A percentile compares a stretch with the other conserved stretches of the same genome.
phyloP scores from a whole-genome alignment of 2,797 vertebrate species.

The Passerculus sandwichensis region DNA sequence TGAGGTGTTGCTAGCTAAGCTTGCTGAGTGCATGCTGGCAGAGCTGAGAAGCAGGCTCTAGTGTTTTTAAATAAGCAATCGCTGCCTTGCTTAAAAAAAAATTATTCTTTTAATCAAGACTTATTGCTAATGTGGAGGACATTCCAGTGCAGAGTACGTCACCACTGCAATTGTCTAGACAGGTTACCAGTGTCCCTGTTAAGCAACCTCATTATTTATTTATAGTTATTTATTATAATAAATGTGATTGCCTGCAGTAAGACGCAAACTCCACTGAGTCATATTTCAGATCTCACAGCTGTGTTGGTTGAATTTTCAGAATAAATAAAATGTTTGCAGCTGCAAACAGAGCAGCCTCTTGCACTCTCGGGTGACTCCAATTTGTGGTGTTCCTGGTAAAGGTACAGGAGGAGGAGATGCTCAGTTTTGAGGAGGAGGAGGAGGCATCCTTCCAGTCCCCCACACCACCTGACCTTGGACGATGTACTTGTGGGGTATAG shows the following conservation, averaged over 20 bases:
- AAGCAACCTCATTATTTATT: conserved; percentile 62
- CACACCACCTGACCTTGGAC: background rate
- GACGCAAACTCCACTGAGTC: background rate
- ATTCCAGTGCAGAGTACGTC: conserved; percentile 9
- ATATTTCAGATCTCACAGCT: conserved; percentile 47
- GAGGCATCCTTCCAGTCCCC: background rate
- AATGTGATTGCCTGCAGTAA: conserved; percentile 59
- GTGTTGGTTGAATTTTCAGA: conserved; percentile 34
- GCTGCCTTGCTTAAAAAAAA: background rate
- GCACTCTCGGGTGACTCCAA: background rate
- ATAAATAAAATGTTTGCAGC: conserved; percentile 40
- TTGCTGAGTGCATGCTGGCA: background rate
- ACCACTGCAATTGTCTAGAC: conserved; percentile 44
- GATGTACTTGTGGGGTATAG: background rate
- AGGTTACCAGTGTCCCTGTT: conserved; percentile 32
- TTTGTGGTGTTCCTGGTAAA: background rate
- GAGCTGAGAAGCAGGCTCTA: background rate
- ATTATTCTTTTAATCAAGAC: background rate
- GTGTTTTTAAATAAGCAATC: background rate
- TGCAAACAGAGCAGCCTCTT: background rate
- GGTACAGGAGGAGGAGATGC: background rate
- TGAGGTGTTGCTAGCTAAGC: background rate
- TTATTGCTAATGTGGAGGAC: background rate
- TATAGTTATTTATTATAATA: conserved; percentile 67
- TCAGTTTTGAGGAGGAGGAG: background rate